Conservation (phyloP, 2,797 vertebrate species). For the Enteromius afrohamiltoni region DNA sequence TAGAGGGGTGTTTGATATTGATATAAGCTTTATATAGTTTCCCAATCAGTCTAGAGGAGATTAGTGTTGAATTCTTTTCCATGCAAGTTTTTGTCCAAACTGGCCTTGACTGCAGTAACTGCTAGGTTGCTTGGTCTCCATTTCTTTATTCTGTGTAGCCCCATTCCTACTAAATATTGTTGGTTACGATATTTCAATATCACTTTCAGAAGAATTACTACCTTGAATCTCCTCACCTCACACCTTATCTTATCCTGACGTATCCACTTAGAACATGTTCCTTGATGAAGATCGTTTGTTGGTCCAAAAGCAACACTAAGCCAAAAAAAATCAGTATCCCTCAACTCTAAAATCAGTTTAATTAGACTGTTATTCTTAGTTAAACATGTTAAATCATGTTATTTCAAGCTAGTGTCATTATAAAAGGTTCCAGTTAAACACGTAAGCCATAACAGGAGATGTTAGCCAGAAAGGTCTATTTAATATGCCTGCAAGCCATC, state of each 20-base stretch:
- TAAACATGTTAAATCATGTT: constrained; percentile 2
- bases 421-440: constrained; percentile 20
- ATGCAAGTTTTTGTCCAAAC: neutral
- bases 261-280: neutral
- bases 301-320: neutral
- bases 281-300: neutral
- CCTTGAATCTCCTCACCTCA: neutral
- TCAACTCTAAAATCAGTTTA: neutral
- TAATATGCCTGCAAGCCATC: constrained; percentile 28
- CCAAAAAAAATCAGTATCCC: neutral
- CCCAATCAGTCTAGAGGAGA: neutral
- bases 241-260: neutral
- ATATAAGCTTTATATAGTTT: neutral
- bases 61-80: neutral
- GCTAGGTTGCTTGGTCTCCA: neutral
- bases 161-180: neutral
- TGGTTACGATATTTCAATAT: neutral
- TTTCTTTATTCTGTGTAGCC: neutral
- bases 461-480: constrained; percentile 11
- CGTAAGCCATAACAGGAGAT: neutral
- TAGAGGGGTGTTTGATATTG: neutral
- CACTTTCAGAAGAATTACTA: neutral
- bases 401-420: constrained; percentile 1
- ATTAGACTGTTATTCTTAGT: neutral
- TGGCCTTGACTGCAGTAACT: neutral